These are phyloP conservation scores for Glossophaga mutica DNA, from an alignment of 2,797 vertebrate species.

Conservation along the genomic window DNA sequence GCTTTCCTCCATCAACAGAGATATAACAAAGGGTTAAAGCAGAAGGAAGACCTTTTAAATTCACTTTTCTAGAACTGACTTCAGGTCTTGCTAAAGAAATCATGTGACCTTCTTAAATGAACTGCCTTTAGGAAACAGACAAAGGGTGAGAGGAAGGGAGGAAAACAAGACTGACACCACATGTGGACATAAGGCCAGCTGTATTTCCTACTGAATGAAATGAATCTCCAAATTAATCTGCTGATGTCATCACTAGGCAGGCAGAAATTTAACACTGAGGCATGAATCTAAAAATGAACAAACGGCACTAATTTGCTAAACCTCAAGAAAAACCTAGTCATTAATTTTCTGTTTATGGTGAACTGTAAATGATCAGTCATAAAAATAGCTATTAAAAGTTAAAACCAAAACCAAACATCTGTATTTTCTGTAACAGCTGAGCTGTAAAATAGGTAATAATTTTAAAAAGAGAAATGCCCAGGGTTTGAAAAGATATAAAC, in stretches of 20 bases:
- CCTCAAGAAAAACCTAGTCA: not conserved
- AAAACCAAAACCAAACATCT: not conserved
- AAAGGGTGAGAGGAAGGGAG: too few relatives aligned
- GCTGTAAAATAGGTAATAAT: not conserved
- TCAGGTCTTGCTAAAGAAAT: not conserved
- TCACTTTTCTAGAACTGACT: not conserved
- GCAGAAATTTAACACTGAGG: constrained; percentile 16
- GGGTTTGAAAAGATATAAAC: not conserved
- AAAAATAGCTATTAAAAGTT: constrained; percentile 14
- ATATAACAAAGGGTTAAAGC: not conserved
- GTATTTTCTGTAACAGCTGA: constrained; percentile 3
- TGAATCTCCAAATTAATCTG: constrained; percentile 10
- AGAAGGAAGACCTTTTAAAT: constrained; percentile 6
- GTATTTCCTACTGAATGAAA: not conserved
- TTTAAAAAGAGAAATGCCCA: not conserved
- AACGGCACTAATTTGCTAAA: constrained; percentile 40
- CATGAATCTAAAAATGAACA: constrained; percentile 31
- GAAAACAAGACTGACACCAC: not conserved
- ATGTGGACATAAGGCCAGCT: not conserved
- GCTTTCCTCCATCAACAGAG: not conserved
- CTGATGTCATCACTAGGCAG: not conserved
- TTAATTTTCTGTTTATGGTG: constrained; percentile 28
- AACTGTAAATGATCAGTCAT: constrained; percentile 10
- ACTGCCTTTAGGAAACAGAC: not conserved
- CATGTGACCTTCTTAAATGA: not conserved